phyloP scores from a whole-genome alignment of 2,113 vertebrate genomes.

The Tetrax tetrax region DNA sequence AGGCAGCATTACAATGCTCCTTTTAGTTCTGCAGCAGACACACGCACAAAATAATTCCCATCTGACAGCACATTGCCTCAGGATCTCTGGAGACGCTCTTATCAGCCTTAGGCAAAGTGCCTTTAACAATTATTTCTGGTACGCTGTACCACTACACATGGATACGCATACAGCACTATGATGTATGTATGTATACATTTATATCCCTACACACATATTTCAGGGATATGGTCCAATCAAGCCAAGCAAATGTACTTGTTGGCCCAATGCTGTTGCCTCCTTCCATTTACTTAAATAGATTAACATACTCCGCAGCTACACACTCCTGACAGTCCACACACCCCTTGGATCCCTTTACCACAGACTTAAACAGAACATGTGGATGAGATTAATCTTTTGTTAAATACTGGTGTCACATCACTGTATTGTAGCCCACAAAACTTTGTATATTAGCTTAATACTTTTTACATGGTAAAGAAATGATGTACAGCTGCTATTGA shows the following conservation, averaged over 20 bases:
- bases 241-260: background rate
- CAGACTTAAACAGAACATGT: constrained; percentile 18
- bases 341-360: background rate
- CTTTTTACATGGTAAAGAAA: constrained; percentile 34
- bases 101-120: background rate
- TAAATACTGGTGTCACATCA: constrained; percentile 13
- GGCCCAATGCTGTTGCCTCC: background rate
- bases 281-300: constrained; percentile 17
- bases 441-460: background rate
- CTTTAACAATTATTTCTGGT: background rate
- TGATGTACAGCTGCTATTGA: background rate
- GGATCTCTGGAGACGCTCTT: background rate
- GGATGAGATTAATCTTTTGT: constrained; percentile 30
- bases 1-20: background rate
- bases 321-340: background rate
- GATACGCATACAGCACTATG: background rate
- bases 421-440: background rate
- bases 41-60: background rate
- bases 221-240: background rate
- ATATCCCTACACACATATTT: background rate
- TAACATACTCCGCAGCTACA: background rate
- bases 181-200: background rate
- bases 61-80: background rate
- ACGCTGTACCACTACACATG: background rate
- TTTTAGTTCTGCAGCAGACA: constrained; percentile 1